Evolutionary conservation across 2,113 vertebrate genomes (phyloP), one percentile per base, ranked within the genome.

Genomic region (Otis tarda): DNA sequence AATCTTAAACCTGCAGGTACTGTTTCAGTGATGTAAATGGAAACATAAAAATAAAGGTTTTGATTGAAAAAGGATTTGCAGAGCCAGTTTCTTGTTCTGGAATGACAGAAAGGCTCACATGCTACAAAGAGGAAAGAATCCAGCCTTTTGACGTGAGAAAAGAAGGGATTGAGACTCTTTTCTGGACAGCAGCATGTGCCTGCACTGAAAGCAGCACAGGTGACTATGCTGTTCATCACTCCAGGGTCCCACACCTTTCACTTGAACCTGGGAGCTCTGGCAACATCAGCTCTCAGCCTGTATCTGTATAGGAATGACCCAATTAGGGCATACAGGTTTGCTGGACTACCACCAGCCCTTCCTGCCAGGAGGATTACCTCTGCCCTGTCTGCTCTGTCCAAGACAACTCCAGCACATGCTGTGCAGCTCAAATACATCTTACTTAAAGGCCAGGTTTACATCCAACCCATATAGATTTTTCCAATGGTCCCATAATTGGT

Each of bases 211-310:
- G 43, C 10, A 27, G 37, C 27, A n/a, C 1, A 0, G 23, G 35
- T 73, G 27, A 57, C 37, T 6, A 0, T 0, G 1, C 45, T 3
- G 1, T 13, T 75, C 52, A n/a, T 28, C 22, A 35, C 64, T 60
- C 22, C 41, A 39, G n/a, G 56, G 45, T 22, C 28, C 28, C 37
- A 6, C 2, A 12, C 0, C 0, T 35, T 61, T 24, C 77, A 5
- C 50, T 60, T 20, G n/a, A 67, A 43, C 24, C 60, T 20, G 7
- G 4, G 35, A 63, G 47, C n/a, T 63, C 71, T 68, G 87, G 35
- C n/a, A 71, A 43, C 35, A 31, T 5, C 35, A 31, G 21, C 71
- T 78, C 61, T 53, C 33, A 61, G 52, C 43, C 30, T 47, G 37
- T 20, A 37, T 43, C 56, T 7, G 3, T 30, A 19, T 6, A 22